Evolutionary conservation across 2,797 vertebrate species (phyloP).

Genomic region (Sebastes minor): DNA sequence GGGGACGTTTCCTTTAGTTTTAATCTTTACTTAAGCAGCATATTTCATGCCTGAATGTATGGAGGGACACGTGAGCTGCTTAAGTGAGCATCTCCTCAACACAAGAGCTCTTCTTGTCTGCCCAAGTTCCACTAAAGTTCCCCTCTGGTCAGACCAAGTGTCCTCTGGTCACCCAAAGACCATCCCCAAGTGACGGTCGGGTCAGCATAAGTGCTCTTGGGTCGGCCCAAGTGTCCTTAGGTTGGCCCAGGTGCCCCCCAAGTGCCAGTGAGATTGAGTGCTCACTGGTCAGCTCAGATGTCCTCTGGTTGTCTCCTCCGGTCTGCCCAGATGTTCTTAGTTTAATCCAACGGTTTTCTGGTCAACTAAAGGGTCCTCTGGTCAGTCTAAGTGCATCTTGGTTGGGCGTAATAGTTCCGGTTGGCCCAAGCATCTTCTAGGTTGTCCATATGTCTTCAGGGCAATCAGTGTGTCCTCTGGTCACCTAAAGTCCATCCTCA

Average conservation of each 20-base stretch:
- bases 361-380: background rate
- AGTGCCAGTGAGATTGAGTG: background rate
- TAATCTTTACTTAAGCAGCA: background rate
- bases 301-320: background rate
- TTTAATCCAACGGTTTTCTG: background rate
- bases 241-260: rapidly evolving
- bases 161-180: background rate
- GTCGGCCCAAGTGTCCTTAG: background rate
- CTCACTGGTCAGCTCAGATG: background rate
- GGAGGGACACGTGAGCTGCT: background rate
- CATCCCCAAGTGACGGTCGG: background rate
- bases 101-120: background rate
- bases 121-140: background rate
- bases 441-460: background rate
- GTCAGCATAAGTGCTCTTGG: background rate
- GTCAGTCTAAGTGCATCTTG: background rate
- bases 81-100: background rate
- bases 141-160: background rate
- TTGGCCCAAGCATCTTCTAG: background rate
- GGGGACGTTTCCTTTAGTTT: background rate
- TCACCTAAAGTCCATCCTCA: background rate
- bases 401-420: background rate
- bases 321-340: background rate
- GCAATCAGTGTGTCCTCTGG: background rate
- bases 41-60: background rate